Base-by-base conservation (phyloP, 2,888 invertebrate genomes). In the Biston stratarius region DNA sequence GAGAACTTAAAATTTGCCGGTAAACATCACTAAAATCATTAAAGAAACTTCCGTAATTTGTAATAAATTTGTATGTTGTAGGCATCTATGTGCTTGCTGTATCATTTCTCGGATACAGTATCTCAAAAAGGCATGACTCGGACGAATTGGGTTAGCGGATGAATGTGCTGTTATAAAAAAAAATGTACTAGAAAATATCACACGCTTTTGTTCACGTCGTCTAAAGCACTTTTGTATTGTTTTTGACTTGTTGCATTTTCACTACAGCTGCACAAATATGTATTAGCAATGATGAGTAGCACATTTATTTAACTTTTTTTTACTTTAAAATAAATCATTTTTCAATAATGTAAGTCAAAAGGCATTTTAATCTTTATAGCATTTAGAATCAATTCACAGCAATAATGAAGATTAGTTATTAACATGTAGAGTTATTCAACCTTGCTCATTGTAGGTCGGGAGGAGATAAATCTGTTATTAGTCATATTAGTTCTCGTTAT, bases 31-130 rank as follows among this genome's bases (percentile, higher is more conserved):
- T n/a, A 52, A 58, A 48, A 62, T 24, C 24, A 64, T 10, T 33
- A 53, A 40, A 47, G 33, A 38, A 8, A 12, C 9, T 38, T 59
- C 15, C 42, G 44, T 62, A 34, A 57, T 38, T 14, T 48, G 44
- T 58, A 34, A 57, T 38, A 15, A 14, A 38, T 34, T 10, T 51
- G 0, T 63, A 11, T 62, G 15, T 87, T 83, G 71, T 91, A 92
- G 92, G 90, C 83, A 84, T 91, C 67, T 90, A 87, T 86, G 83
- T 87, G 74, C 84, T 92, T 81, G 90, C 90, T 36, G 83, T 91
- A 75, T 85, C 89, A 51, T 87, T 90, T 81, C 78, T 92, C 70
- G 91, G 89, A 79, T 84, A 88, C 74, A 83, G 86, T 82, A 82
- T 91, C 45, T 80, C 86, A 73, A 88, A 86, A 79, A 90, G 89